These are phyloP conservation scores for Ameiurus melas DNA, from an alignment of 2,113 vertebrate genomes.

Conservation along the genomic window DNA sequence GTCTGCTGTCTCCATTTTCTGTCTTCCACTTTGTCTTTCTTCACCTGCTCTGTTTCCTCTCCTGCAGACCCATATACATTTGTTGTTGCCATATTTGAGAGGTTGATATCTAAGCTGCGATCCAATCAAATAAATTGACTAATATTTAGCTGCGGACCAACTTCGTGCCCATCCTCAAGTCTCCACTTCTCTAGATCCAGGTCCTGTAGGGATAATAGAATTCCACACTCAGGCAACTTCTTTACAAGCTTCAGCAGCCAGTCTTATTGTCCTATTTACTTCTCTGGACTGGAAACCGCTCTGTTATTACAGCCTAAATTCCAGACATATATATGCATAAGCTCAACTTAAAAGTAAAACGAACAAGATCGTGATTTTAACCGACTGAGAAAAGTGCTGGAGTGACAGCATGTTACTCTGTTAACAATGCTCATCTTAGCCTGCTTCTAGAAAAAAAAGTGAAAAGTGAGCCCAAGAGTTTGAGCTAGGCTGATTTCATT, in stretches of 20 bases:
- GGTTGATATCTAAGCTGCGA: neutral
- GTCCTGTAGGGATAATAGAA: neutral
- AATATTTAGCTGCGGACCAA: neutral
- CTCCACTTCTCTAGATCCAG: neutral
- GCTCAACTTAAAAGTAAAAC: constrained; percentile 48
- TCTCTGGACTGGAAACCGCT: constrained; percentile 51
- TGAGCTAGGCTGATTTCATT: neutral
- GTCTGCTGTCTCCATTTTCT: neutral
- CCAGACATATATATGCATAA: constrained; percentile 58
- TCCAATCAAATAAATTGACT: neutral
- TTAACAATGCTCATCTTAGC: neutral
- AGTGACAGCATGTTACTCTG: neutral
- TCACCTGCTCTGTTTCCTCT: neutral
- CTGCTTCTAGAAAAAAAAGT: neutral
- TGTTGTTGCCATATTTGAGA: neutral
- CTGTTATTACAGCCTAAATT: constrained; percentile 47
- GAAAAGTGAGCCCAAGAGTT: constrained; percentile 3
- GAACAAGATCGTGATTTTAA: neutral
- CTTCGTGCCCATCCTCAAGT: neutral
- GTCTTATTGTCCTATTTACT: constrained; percentile 62
- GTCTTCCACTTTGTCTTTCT: constrained; percentile 1
- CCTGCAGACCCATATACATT: neutral
- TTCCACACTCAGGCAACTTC: neutral
- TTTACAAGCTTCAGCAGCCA: constrained; percentile 51
- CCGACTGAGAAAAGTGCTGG: neutral